phyloP scores from a whole-genome alignment of 2,888 invertebrate species.

The Leptarthrus brevirostris region DNA sequence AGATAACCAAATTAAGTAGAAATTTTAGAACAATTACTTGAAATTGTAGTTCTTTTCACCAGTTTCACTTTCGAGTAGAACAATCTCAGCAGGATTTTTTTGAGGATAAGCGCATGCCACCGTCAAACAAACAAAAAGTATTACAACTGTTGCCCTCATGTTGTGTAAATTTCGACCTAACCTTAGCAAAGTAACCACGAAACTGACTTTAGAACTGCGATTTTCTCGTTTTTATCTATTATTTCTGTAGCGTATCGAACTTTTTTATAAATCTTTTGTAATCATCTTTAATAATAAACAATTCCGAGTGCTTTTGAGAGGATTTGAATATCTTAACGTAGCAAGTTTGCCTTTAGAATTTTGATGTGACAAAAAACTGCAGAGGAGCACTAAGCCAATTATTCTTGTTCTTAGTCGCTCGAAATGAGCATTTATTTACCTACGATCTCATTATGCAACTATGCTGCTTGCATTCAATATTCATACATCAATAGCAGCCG shows the following conservation, averaged over 20 bases:
- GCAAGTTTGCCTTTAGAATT: neutral
- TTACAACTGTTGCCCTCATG: neutral
- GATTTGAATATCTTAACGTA: too few species aligned
- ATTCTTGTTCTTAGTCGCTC: neutral
- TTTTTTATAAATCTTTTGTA: constrained; percentile 4
- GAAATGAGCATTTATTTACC: neutral
- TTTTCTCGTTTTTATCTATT: constrained; percentile 23
- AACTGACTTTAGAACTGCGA: constrained; percentile 11
- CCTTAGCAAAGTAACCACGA: constrained; percentile 1
- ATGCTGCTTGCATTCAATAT: neutral
- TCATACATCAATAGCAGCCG: neutral
- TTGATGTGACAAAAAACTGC: neutral
- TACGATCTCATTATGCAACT: neutral
- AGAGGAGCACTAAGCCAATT: neutral
- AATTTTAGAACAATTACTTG: constrained; percentile 9
- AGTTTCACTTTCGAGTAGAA: constrained; percentile 28
- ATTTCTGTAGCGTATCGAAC: neutral
- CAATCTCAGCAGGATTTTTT: constrained; percentile 30
- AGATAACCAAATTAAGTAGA: neutral
- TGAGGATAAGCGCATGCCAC: neutral
- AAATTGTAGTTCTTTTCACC: constrained; percentile 27
- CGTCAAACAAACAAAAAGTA: neutral
- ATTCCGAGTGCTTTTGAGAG: neutral
- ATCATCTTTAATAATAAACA: constrained; percentile 22
- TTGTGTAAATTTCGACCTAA: constrained; percentile 4